A percentile compares a stretch with the other conserved stretches of the same genome.
These are phyloP conservation scores for Forbesichthys agassizii DNA, from an alignment of 2,113 vertebrate species.

Conservation along the genomic window DNA sequence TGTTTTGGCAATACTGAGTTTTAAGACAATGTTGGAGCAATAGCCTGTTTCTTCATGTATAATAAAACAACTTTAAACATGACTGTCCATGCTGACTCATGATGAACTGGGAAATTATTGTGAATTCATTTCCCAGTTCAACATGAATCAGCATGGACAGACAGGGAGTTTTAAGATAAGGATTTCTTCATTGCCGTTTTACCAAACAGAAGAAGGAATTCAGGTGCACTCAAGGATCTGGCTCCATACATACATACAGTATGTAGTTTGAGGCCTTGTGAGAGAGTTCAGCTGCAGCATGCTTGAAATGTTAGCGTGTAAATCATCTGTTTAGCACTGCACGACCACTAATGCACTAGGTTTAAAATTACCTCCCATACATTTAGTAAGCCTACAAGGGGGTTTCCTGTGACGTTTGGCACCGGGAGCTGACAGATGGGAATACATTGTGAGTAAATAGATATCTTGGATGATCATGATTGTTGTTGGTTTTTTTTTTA, in stretches of 20 bases:
- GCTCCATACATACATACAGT: constrained; percentile 28
- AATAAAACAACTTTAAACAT: too few relatives aligned
- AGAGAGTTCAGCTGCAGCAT: constrained; percentile 28
- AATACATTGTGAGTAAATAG: constrained; percentile 13
- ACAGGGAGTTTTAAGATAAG: too few relatives aligned
- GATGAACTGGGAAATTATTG: too few relatives aligned
- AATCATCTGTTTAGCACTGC: constrained; percentile 8
- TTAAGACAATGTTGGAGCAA: too few relatives aligned
- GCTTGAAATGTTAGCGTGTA: constrained; percentile 10
- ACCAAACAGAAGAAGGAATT: too few relatives aligned
- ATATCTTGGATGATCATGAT: constrained; percentile 8
- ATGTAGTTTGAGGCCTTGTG: constrained; percentile 35
- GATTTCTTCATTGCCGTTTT: too few relatives aligned
- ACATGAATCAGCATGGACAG: too few relatives aligned
- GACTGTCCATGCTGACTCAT: too few relatives aligned
- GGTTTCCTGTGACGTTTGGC: constrained; percentile 30
- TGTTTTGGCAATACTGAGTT: too few relatives aligned
- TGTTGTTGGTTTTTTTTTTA: background rate
- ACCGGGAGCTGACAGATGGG: constrained; percentile 17
- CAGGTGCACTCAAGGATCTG: too few relatives aligned
- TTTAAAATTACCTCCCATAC: constrained; percentile 15
- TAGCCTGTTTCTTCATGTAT: too few relatives aligned
- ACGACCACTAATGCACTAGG: constrained; percentile 5
- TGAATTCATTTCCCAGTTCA: too few relatives aligned
- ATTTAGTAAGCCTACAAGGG: constrained; percentile 28